Evolutionary conservation across 2,113 vertebrate genomes (phyloP).

Genomic region (Empidonax alnorum): DNA sequence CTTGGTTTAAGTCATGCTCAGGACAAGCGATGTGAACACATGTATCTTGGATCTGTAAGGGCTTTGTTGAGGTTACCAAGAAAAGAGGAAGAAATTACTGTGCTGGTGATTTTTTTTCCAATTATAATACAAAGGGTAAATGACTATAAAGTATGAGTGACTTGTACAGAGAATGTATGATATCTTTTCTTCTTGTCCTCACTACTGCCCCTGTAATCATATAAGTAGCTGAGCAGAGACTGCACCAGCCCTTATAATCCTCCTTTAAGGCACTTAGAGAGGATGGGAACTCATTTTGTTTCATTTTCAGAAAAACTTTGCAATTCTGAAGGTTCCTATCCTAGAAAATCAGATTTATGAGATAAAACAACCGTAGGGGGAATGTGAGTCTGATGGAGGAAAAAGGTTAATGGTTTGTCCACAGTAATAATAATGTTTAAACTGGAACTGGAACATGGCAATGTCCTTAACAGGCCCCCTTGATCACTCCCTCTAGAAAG

Average conservation of each 20-base stretch:
- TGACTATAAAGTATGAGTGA: background rate
- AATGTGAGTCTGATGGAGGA: background rate
- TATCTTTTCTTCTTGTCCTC: background rate
- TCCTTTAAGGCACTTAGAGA: slow-evolving; percentile 25
- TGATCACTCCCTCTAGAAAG: background rate
- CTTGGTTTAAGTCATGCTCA: background rate
- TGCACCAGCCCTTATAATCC: background rate
- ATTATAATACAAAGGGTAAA: slow-evolving; percentile 2
- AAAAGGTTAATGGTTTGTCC: background rate
- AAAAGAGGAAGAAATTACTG: slow-evolving; percentile 12
- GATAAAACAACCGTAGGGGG: background rate
- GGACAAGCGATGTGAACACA: background rate
- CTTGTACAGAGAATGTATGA: background rate
- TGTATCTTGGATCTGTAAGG: background rate
- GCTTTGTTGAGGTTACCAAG: slow-evolving; percentile 7
- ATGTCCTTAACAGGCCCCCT: background rate
- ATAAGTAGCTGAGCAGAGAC: slow-evolving; percentile 11
- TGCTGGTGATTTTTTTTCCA: background rate
- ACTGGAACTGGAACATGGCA: background rate
- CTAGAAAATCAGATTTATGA: slow-evolving; percentile 26
- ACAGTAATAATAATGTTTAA: background rate
- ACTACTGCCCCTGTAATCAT: background rate
- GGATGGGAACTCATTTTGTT: slow-evolving; percentile 19
- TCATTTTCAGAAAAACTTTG: slow-evolving; percentile 18
- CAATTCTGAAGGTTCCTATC: background rate